Evolutionary conservation across 2,113 vertebrate genomes (phyloP), one percentile per base, ranked within the genome.

Genomic region (Typhlomys cinereus): DNA sequence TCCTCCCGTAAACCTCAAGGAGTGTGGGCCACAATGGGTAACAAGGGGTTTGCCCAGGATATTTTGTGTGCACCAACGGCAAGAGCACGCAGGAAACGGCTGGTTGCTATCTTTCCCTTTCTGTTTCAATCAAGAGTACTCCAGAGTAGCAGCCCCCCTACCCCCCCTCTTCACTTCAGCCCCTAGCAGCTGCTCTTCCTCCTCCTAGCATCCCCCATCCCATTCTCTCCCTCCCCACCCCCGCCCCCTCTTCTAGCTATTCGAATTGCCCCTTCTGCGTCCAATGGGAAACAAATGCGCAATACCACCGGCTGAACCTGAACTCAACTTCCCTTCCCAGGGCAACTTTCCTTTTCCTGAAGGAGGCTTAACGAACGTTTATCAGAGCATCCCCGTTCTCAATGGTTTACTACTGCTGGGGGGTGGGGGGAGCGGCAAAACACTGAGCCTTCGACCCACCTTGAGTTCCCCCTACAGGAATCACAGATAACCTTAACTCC

Each of bases 71-170:
- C 95, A 83, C 90, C 89, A 94, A 90, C 87, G 81, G 95, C 90
- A 81, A n/a, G 92, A 59, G 92, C 92, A 92, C 75, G 84, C 96
- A 94, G 97, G 95, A 97, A 97, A 93, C 88, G 96, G 86, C 96
- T 88, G 91, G 85, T 92, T 76, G 94, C 91, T 95, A 97, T 96
- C 96, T 96, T 97, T 96, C 96, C 95, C 96, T 97, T 96, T 97
- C 97, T 97, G 96, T 97, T 96, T 97, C 96, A 96, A 96, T 97
- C 97, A 94, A 95, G 91, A 91, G 80, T 88, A 89, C 89, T 96
- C 87, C 93, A 88, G 83, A 95, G 67, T 91, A 70, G 92, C 83
- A 94, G 36, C 93, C 95, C 94, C 88, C 75, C 27, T 41, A 13
- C 79, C 89, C 81, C 88, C 81, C 88, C 88, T 88, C 93, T 82